Base-by-base conservation (phyloP, 2,797 vertebrate species). In the Pogonophryne albipinna region DNA sequence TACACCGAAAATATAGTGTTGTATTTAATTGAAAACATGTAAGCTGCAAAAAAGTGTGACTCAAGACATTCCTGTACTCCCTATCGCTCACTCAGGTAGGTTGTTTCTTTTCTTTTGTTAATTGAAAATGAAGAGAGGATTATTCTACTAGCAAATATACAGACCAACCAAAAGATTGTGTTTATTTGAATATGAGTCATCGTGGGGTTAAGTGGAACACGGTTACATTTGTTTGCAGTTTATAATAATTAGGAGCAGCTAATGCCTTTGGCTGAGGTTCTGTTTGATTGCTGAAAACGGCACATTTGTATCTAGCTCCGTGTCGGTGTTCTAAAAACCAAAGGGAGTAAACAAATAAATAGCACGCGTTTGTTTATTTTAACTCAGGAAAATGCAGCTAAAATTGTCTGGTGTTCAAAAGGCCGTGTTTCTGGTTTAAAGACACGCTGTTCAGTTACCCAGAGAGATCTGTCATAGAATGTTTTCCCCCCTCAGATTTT, bases 321-420 rank as follows among this genome's bases (percentile, higher is more conserved):
- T 68, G 80, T 16, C 15, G 16, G 74, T 85, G 89, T 86, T 80
- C 12, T 69, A 73, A 68, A 70, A 76, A 64, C 62, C 68, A 75
- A 59, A 71, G 77, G 81, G 72, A 79, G 59, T 67, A 58, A 67
- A 31, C 60, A 69, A 70, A 74, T 75, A 66, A 87, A 71, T 63
- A 76, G 78, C 14, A 14, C 4, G 17, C 44, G 55, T 85, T 84
- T 85, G 89, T 89, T 90, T 88, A 80, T 85, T 83, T 71, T 76
- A 85, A 88, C 89, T 75, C 77, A 58, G 82, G 81, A 85, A 82
- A 86, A 82, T 41, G 46, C n/a, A 49, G 20, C 79, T 70, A 71
- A 87, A 87, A 87, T 71, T 84, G 69, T 20, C 66, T 42, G 34
- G 1, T 12, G 66, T 73, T 85, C 68, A 85, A 79, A 78, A 76